phyloP scores from a whole-genome alignment of 2,797 vertebrate species.

The Pyrocephalus nanus region DNA sequence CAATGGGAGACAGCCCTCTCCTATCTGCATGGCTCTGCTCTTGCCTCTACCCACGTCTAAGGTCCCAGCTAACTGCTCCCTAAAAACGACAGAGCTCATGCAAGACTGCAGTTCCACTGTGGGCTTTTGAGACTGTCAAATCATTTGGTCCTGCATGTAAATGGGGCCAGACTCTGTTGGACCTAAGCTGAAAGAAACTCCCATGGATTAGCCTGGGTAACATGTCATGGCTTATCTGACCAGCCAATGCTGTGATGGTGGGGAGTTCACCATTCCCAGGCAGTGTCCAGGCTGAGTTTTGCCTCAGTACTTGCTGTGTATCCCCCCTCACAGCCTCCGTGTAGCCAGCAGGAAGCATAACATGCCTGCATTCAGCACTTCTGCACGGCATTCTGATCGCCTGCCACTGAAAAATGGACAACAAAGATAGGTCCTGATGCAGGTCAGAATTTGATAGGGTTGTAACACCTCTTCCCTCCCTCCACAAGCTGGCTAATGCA shows the following conservation, averaged over 20 bases:
- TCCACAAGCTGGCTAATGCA: neutral
- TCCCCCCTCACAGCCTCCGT: neutral
- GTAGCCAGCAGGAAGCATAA: neutral
- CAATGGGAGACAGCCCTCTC: neutral
- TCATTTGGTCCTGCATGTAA: neutral
- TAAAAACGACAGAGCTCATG: neutral
- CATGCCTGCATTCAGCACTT: neutral
- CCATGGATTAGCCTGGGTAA: neutral
- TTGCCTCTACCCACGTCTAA: neutral
- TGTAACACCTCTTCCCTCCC: neutral
- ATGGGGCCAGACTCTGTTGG: neutral
- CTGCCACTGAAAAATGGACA: neutral
- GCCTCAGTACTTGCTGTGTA: neutral
- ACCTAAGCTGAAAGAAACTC: neutral
- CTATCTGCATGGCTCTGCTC: neutral
- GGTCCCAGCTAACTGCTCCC: neutral
- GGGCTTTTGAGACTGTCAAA: neutral
- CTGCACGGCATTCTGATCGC: rapidly evolving
- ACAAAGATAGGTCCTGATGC: neutral
- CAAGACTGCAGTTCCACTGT: neutral
- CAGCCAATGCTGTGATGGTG: neutral
- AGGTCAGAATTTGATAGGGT: neutral
- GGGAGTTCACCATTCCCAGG: neutral
- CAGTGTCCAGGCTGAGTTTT: neutral
- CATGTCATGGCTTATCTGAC: neutral